Evolutionary conservation across 2,888 invertebrate species (phyloP).

Genomic region (Euplagia quadripunctaria): DNA sequence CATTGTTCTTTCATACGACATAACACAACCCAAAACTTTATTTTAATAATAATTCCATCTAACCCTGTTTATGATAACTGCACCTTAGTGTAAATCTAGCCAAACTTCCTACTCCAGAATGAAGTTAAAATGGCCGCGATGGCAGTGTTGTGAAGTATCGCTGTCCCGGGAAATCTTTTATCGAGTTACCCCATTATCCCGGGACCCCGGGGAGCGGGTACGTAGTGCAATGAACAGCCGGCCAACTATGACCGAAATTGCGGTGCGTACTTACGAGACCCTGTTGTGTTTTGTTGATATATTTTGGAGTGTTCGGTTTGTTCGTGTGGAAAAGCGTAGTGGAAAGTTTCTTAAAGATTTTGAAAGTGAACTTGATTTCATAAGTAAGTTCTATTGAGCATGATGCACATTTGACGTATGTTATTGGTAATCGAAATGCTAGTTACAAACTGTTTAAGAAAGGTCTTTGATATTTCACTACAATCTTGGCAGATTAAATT

Average conservation of each 20-base stretch:
- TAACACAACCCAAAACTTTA: conserved; percentile 20
- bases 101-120: conserved; percentile 54
- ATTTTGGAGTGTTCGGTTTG: conserved; percentile 8
- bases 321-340: conserved; percentile 1
- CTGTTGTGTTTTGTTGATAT: conserved; percentile 31
- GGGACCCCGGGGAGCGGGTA: conserved; percentile 44
- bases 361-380: neutral
- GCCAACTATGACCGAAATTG: conserved; percentile 45
- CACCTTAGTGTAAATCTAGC: conserved; percentile 49
- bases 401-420: neutral
- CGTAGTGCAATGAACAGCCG: conserved; percentile 44
- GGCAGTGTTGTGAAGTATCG: conserved; percentile 64
- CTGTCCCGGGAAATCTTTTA: conserved; percentile 83
- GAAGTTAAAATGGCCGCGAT: conserved; percentile 58
- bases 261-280: conserved; percentile 38
- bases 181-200: conserved; percentile 80
- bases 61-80: conserved; percentile 52
- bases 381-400: neutral
- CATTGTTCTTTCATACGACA: neutral
- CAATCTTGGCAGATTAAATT: too few species aligned
- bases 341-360: neutral
- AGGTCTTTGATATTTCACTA: neutral
- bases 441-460: neutral
- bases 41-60: conserved; percentile 13
- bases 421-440: neutral